Base-by-base conservation (phyloP, 2,797 vertebrate species). In the Typhlichthys subterraneus region DNA sequence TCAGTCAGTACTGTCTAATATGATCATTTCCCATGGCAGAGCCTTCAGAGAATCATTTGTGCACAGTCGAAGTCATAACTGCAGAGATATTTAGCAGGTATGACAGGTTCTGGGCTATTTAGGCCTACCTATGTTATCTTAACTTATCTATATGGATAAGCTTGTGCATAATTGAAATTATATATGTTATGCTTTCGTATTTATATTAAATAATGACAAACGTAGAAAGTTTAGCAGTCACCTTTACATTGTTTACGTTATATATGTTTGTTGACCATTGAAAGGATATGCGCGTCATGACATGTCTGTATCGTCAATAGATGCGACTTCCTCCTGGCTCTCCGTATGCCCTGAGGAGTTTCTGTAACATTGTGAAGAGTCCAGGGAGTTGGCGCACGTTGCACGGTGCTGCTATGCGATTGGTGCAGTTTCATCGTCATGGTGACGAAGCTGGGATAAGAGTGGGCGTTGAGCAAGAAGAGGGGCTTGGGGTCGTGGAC, bases 391-490 rank as follows among this genome's bases (percentile, higher is more conserved):
- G 23, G 23, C 70, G 86, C 14, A 23, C 33, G 50, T 0, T 83
- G 50, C 82, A 73, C 4, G 64, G 78, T 15, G 80, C 69, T 61
- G 77, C 76, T 1, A 96, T 98, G 95, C 93, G 95, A 31, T 79
- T 98, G 76, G 89, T 96, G 57, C 96, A 98, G 91, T 98, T 98
- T 80, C 80, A 76, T 64, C 78, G 70, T 1, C 57, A 42, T 13
- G 82, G 83, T 1, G 86, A 85, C 0, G 72, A 83, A 50, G 86
- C 83, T 0, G 70, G 76, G 19, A 12, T 90, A 57, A 72, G 88
- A 47, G 85, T 98, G 38, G 97, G 96, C 4, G 87, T 97, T 79
- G 95, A 98, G 85, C 83, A 80, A n/a, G 81, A 72, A 0, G 84
- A 83, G 0, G 93, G 92, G 0, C 89, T 90, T 0, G 75, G 84